phyloP scores from a whole-genome alignment of 64 coral and sea anemone genomes.

The Montipora capricornis region DNA sequence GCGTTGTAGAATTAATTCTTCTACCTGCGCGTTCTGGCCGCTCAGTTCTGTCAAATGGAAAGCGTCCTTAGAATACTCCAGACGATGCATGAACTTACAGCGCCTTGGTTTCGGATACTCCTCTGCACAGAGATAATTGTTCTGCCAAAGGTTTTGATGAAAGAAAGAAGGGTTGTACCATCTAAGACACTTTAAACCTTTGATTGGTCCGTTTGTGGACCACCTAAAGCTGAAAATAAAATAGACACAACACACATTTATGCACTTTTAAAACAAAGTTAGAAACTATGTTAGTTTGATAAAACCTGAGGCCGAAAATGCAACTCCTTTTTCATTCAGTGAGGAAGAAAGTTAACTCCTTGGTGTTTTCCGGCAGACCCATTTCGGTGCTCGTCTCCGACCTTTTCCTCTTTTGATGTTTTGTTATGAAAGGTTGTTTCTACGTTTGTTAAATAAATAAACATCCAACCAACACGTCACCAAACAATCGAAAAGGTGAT shows the following conservation, averaged over 20 bases:
- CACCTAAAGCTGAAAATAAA: conserved; percentile 36
- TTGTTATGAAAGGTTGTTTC: too few species aligned
- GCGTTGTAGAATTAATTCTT: too few species aligned
- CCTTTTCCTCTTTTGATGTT: too few species aligned
- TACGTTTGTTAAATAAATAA: too few species aligned
- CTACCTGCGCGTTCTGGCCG: too few species aligned
- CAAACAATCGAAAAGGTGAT: too few species aligned
- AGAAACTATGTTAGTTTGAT: not conserved
- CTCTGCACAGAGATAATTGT: conserved; percentile 61
- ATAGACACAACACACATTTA: not conserved
- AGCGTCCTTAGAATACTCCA: too few species aligned
- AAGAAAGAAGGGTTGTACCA: not conserved
- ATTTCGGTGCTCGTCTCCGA: too few species aligned
- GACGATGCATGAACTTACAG: not conserved
- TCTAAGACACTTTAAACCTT: conserved; percentile 21
- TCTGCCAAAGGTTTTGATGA: conserved; percentile 25
- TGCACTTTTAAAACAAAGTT: not conserved
- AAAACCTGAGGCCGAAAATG: not conserved
- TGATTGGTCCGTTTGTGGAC: conserved; percentile 57
- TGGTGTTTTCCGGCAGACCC: too few species aligned
- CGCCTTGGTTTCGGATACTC: conserved; percentile 46
- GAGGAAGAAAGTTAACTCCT: too few species aligned
- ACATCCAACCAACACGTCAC: too few species aligned
- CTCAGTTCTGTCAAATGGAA: too few species aligned
- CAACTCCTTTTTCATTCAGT: not conserved